These are phyloP conservation scores for Achatina immaculata DNA, from an alignment of 1,140 invertebrate species.

Conservation along the genomic window DNA sequence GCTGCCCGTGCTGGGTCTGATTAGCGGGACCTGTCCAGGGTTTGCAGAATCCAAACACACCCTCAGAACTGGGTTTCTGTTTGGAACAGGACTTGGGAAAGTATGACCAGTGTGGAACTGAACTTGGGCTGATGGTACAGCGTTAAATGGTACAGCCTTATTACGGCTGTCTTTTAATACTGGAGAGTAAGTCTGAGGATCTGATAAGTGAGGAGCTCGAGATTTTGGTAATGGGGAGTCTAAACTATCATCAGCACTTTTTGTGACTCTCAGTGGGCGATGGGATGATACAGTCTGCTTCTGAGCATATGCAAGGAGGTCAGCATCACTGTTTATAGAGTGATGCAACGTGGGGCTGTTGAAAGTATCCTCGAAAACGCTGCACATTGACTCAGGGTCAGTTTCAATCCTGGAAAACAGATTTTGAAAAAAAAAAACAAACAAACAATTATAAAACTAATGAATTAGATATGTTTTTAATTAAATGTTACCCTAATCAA, in stretches of 20 bases:
- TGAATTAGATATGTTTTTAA: background rate
- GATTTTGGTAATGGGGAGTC: conserved; percentile 28
- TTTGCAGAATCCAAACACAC: conserved; percentile 43
- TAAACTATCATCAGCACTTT: conserved; percentile 49
- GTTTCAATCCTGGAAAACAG: conserved; percentile 57
- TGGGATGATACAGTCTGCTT: conserved; percentile 37
- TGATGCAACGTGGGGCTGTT: conserved; percentile 51
- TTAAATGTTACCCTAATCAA: no score
- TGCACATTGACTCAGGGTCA: conserved; percentile 60
- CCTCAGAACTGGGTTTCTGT: conserved; percentile 41
- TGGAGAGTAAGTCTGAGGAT: conserved; percentile 25
- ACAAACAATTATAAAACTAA: no score
- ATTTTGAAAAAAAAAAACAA: conserved; percentile 18
- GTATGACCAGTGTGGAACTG: background rate
- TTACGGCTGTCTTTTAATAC: conserved; percentile 17
- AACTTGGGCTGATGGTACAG: conserved; percentile 1
- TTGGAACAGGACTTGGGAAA: conserved; percentile 18
- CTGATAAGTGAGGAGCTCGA: conserved; percentile 27
- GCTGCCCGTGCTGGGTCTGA: conserved; percentile 25
- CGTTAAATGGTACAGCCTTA: conserved; percentile 6
- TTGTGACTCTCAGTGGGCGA: conserved; percentile 45
- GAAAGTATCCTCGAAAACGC: conserved; percentile 55
- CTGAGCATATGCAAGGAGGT: conserved; percentile 38
- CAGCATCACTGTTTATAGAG: conserved; percentile 53
- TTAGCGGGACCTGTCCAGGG: conserved; percentile 45